Evolutionary conservation across 1,140 invertebrate genomes (phyloP).

Genomic region (Ostrea denselamellosa): DNA sequence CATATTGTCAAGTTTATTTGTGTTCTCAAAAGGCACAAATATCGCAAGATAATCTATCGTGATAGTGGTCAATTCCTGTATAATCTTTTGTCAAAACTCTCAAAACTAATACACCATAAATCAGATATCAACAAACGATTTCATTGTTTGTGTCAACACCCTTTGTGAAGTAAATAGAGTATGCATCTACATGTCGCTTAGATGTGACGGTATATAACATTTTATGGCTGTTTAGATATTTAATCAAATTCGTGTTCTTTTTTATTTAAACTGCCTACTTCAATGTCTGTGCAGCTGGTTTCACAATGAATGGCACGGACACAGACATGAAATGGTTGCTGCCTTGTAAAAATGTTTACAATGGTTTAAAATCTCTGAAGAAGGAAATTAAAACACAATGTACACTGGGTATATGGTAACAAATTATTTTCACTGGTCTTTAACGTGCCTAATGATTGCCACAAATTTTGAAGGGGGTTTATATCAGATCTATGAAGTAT

Average conservation of each 20-base stretch:
- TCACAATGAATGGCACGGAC: background rate
- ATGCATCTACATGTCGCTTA: background rate
- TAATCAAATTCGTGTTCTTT: background rate
- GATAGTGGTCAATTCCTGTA: background rate
- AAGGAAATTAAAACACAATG: too few relatives aligned
- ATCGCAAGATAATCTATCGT: slow-evolving; percentile 13
- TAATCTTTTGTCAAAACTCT: slow-evolving; percentile 33
- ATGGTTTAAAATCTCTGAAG: background rate
- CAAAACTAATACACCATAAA: background rate
- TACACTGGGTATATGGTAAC: too few relatives aligned
- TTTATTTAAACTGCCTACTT: slow-evolving; percentile 9
- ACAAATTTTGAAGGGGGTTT: too few relatives aligned
- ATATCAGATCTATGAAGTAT: too few relatives aligned
- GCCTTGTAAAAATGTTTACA: background rate
- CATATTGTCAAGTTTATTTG: background rate
- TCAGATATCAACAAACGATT: background rate
- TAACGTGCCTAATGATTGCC: too few relatives aligned
- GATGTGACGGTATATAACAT: background rate
- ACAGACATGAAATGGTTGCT: background rate
- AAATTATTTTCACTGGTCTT: too few relatives aligned
- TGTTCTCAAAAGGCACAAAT: slow-evolving; percentile 9
- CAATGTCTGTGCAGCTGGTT: background rate
- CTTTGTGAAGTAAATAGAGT: background rate
- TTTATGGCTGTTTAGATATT: background rate
- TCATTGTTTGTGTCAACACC: slow-evolving; percentile 34